Evolutionary conservation across 2,888 invertebrate genomes (phyloP), one percentile per base, ranked within the genome.

Genomic region (Candidula unifasciata): DNA sequence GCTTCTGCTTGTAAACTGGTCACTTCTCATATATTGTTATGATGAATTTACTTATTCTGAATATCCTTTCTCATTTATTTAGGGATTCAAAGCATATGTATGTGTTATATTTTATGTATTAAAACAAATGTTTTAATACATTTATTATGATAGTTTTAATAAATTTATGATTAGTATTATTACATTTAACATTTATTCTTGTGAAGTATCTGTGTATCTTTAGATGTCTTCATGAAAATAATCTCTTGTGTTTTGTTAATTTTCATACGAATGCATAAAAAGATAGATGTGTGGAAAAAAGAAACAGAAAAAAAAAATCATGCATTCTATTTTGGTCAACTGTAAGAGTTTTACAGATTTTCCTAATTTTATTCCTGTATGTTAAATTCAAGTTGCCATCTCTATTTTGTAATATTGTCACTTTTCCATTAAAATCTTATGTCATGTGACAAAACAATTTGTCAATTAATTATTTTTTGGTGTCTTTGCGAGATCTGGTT

Each of bases 1-100:
- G 82, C 76, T 74, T 82, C 74, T 66, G 76, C 74, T 74, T 82
- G 74, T 64, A 74, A 60, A 74, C 76, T 71, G 74, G 74, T 66
- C 82, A 82, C 82, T 73, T 73, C 44, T 57, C 52, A 30, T 69
- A 24, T 54, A 37, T 81, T 81, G 57, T 73, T 30, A 68, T 52
- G 54, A n/a, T 80, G 44, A 24, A 44, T 30, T 81, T 73, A 71
- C 6, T 68, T 74, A 27, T 82, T 74, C 18, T 82, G 27, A 57
- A 24, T 37, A 69, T 69, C 33, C n/a, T 83, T 76, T 37, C 74
- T 69, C 60, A 60, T 82, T 54, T 54, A 35, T 76, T 24, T 76
- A 68, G 54, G 3, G 35, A 77, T 24, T 83, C 33, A 76, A 68
- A 69, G n/a, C 77, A 35, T 44, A n/a, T 82, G 8, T 78, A 21